Evolutionary conservation across 2,113 vertebrate species (phyloP).

Genomic region (Hippopotamus amphibius): DNA sequence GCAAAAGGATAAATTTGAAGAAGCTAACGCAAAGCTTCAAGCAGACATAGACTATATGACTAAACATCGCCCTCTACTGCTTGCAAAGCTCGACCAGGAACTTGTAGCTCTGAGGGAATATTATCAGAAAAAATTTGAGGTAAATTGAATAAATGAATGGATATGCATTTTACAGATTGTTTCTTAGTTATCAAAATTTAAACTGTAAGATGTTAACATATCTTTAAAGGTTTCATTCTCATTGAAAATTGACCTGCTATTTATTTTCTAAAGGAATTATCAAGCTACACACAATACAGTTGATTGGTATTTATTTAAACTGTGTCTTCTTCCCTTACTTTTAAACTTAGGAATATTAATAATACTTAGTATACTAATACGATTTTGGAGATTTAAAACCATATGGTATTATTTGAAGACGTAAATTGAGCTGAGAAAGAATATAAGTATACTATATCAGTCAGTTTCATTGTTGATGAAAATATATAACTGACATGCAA

Average conservation of each 20-base stretch:
- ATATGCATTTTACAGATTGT: neutral
- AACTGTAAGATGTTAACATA: neutral
- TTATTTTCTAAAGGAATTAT: neutral
- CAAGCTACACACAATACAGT: neutral
- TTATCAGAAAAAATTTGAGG: slow-evolving; percentile 82
- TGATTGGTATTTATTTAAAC: neutral
- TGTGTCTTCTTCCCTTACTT: neutral
- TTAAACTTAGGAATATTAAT: neutral
- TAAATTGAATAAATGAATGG: slow-evolving; percentile 68
- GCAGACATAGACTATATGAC: slow-evolving; percentile 87
- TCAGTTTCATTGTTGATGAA: slow-evolving; percentile 26
- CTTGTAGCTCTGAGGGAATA: slow-evolving; percentile 71
- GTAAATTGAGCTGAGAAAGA: neutral
- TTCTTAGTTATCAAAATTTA: neutral
- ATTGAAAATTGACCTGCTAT: neutral
- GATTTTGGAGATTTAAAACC: neutral
- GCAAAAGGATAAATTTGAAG: slow-evolving; percentile 77
- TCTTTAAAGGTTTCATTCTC: slow-evolving; percentile 37
- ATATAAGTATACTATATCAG: neutral
- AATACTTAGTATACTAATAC: neutral
- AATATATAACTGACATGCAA: neutral
- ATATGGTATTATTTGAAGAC: slow-evolving; percentile 16
- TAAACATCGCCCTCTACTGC: slow-evolving; percentile 88
- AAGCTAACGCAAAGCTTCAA: slow-evolving; percentile 81
- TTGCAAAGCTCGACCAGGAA: slow-evolving; percentile 88